phyloP scores from a whole-genome alignment of 2,888 invertebrate genomes.

The Nomada goodeniana region DNA sequence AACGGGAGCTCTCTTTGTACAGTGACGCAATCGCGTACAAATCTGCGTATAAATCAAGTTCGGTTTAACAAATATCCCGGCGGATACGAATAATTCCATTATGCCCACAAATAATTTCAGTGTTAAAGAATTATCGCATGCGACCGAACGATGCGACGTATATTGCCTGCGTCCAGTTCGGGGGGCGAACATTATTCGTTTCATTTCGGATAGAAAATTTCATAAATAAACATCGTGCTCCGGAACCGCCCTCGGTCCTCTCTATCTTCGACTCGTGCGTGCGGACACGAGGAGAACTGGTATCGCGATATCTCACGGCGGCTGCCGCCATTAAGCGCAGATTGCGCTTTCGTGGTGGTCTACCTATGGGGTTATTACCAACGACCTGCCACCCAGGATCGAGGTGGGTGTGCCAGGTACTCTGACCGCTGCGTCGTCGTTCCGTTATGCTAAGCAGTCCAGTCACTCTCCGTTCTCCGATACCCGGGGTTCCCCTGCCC shows the following conservation, averaged over 20 bases:
- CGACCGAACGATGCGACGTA: too few species aligned
- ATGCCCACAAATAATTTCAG: too few species aligned
- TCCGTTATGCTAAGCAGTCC: slow-evolving; percentile 72
- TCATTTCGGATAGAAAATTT: slow-evolving; percentile 26
- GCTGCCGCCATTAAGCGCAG: slow-evolving; percentile 78
- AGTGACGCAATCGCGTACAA: too few species aligned
- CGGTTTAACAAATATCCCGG: too few species aligned
- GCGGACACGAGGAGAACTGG: slow-evolving; percentile 65
- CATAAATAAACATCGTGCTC: slow-evolving; percentile 30
- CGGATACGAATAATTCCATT: too few species aligned
- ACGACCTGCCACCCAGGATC: slow-evolving; percentile 78
- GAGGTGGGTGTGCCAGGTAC: slow-evolving; percentile 76
- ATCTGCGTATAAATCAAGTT: too few species aligned
- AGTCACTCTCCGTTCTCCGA: not conserved
- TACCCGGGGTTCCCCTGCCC: not conserved
- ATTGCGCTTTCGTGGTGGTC: slow-evolving; percentile 81
- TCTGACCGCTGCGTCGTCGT: slow-evolving; percentile 55
- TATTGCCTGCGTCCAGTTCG: too few species aligned
- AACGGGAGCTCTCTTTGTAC: too few species aligned
- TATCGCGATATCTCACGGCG: slow-evolving; percentile 76
- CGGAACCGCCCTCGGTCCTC: not conserved
- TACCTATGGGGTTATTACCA: slow-evolving; percentile 79
- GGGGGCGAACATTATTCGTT: not conserved
- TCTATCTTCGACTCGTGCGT: slow-evolving; percentile 44
- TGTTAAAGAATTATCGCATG: too few species aligned